Percentiles rank a stretch among this genome's conserved stretches.
phyloP scores from a whole-genome alignment of 1,140 invertebrate species.

The Lethocerus indicus region DNA sequence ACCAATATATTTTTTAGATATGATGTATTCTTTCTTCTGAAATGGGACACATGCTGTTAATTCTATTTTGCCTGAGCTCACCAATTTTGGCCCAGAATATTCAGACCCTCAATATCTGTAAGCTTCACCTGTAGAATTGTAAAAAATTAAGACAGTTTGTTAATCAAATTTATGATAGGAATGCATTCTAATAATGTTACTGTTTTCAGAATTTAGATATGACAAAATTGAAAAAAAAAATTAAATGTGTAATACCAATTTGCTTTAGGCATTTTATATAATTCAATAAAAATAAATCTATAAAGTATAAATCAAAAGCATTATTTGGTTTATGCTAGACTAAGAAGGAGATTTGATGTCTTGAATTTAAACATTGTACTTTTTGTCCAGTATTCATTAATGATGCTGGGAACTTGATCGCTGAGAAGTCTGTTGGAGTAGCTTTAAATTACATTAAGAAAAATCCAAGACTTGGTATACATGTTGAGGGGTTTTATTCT shows the following conservation, averaged over 20 bases:
- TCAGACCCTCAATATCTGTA: not conserved
- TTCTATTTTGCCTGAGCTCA: not conserved
- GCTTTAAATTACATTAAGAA: slow-evolving; percentile 45
- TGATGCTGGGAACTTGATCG: slow-evolving; percentile 44
- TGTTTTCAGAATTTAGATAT: not conserved
- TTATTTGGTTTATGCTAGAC: no score
- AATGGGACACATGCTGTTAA: not conserved
- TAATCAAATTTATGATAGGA: not conserved
- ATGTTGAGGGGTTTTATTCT: slow-evolving; percentile 37
- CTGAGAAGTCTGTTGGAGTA: slow-evolving; percentile 44
- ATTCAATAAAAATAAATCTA: not conserved
- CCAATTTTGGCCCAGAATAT: not conserved
- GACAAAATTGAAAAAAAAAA: not conserved
- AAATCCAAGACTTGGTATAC: slow-evolving; percentile 42
- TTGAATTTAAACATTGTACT: not conserved
- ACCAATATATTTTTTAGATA: not conserved
- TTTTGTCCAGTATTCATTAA: slow-evolving; percentile 43
- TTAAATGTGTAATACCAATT: not conserved
- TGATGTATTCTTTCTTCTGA: not conserved
- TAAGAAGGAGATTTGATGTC: no score
- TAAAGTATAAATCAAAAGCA: not conserved
- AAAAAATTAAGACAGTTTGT: not conserved
- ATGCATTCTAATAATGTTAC: not conserved
- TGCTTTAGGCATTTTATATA: not conserved
- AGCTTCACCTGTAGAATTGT: not conserved